Evolutionary conservation across 2,797 vertebrate genomes (phyloP).

Genomic region (Amniataba percoides): DNA sequence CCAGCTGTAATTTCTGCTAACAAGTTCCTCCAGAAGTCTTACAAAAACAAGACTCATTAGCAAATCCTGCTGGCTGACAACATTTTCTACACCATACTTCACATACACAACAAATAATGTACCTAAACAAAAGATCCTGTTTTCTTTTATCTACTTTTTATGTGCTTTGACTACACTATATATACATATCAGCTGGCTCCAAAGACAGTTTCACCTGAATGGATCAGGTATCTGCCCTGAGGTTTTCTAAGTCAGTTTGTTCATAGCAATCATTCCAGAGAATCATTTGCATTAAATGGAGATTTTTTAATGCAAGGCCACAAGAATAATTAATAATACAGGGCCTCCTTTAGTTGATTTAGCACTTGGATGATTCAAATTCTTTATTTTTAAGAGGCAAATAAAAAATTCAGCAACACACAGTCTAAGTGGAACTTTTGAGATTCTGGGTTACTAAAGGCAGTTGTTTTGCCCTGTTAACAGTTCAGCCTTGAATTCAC

Average conservation of each 20-base stretch:
- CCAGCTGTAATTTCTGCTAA: neutral
- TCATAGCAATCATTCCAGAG: no score
- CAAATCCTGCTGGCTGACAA: neutral
- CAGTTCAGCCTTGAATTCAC: neutral
- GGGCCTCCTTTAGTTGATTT: no score
- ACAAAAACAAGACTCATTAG: no score
- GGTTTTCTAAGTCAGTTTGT: no score
- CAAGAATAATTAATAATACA: neutral
- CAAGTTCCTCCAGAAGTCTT: neutral
- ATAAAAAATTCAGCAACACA: neutral
- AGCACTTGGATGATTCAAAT: neutral
- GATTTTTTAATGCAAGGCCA: neutral
- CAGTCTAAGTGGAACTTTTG: neutral
- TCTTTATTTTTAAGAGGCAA: no score
- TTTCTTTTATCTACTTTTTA: neutral
- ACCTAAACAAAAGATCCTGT: neutral
- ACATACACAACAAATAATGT: no score
- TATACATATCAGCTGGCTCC: no score
- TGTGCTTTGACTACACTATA: no score
- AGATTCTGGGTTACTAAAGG: no score
- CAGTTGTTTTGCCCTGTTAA: no score
- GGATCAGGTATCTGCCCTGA: neutral
- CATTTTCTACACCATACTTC: no score
- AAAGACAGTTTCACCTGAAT: neutral
- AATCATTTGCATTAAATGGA: neutral